Evolutionary conservation across 2,888 invertebrate species (phyloP).

Genomic region (Sinelater perroti): DNA sequence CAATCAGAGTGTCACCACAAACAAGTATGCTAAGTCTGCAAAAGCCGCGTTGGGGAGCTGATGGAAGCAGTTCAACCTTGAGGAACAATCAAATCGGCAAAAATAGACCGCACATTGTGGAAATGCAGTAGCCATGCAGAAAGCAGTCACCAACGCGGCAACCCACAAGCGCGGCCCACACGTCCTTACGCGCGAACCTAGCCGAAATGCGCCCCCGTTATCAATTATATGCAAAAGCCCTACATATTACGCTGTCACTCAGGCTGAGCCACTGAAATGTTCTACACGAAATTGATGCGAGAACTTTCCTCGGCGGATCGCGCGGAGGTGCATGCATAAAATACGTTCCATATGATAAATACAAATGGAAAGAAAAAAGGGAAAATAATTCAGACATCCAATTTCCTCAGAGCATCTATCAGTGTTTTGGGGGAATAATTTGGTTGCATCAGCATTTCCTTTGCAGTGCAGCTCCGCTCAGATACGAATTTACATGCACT

Average conservation of each 20-base stretch:
- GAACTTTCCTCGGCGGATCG: constrained; percentile 5
- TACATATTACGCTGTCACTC: constrained; percentile 4
- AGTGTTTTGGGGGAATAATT: constrained; percentile 20
- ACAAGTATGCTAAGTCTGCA: too few species aligned
- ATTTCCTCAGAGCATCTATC: constrained; percentile 22
- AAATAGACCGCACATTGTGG: not conserved
- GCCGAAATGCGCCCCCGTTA: not conserved
- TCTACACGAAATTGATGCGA: constrained; percentile 1
- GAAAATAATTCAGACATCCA: constrained; percentile 22
- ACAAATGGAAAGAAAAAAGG: constrained; percentile 18
- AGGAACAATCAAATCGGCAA: constrained; percentile 2
- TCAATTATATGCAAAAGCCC: not conserved
- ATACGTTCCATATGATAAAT: constrained; percentile 16
- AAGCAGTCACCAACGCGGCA: not conserved
- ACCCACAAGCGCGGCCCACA: not conserved
- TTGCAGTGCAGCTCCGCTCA: too few species aligned
- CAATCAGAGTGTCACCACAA: too few species aligned
- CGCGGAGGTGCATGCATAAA: constrained; percentile 8
- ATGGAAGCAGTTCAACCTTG: not conserved
- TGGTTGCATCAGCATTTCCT: constrained; percentile 24
- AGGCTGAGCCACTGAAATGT: not conserved
- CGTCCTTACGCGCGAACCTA: not conserved
- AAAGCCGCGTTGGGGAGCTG: too few species aligned
- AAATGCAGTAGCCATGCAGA: not conserved
- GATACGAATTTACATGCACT: too few species aligned